Percentiles rank a stretch among this genome's conserved stretches.
phyloP scores from a whole-genome alignment of 1,140 invertebrate genomes.

The Bathynomus jamesi region DNA sequence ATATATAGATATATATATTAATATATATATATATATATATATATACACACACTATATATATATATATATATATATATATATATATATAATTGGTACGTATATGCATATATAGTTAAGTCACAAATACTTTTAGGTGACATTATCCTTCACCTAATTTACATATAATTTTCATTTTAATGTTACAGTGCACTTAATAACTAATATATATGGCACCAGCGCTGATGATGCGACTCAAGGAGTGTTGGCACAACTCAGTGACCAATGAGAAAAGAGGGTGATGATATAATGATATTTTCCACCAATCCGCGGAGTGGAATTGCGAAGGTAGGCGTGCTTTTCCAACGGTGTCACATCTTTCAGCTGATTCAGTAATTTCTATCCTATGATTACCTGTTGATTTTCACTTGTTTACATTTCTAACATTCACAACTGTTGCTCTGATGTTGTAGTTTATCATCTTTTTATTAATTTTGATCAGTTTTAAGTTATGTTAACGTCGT shows the following conservation, averaged over 20 bases:
- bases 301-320: neutral
- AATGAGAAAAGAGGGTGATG: neutral
- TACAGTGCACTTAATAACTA: too few relatives aligned
- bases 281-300: neutral
- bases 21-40: neutral
- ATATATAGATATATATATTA: neutral
- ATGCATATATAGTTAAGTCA: neutral
- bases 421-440: neutral
- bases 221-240: neutral
- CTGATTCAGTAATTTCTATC: neutral
- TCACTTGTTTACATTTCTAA: neutral
- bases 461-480: too few relatives aligned
- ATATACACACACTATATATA: neutral
- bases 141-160: too few relatives aligned
- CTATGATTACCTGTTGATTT: constrained; percentile 1
- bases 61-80: neutral
- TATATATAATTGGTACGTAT: neutral
- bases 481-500: too few relatives aligned
- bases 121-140: neutral
- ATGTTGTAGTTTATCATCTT: too few relatives aligned
- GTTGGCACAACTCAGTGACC: neutral
- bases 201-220: neutral
- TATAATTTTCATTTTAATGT: too few relatives aligned
- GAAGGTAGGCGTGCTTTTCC: neutral
- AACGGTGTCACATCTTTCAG: neutral